A percentile compares a stretch with the other conserved stretches of the same genome.
Evolutionary conservation across 2,113 vertebrate species (phyloP).

Genomic region (Tyto alba): DNA sequence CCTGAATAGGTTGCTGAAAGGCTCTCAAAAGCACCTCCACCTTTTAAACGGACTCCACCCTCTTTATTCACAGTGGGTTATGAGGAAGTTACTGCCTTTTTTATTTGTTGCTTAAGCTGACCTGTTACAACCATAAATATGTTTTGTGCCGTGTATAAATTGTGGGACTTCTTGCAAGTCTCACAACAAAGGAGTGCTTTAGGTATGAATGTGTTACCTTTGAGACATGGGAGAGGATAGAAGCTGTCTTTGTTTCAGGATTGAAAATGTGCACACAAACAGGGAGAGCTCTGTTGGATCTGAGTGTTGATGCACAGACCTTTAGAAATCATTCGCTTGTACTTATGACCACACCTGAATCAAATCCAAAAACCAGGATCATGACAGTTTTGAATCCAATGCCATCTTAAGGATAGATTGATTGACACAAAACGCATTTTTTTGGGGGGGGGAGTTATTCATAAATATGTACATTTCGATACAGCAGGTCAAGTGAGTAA

Average conservation of each 20-base stretch:
- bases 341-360: background rate
- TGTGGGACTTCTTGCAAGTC: background rate
- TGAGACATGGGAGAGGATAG: background rate
- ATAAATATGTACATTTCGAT: background rate
- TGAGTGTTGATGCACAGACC: background rate
- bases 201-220: background rate
- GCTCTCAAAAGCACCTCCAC: conserved; percentile 12
- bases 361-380: background rate
- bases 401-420: background rate
- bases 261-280: background rate
- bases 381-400: background rate
- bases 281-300: background rate
- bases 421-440: background rate
- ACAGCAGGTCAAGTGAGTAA: background rate
- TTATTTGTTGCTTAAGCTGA: conserved; percentile 1
- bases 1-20: conserved; percentile 46
- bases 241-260: background rate
- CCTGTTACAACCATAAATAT: background rate
- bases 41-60: conserved; percentile 21
- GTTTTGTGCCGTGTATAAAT: background rate
- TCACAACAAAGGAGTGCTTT: background rate
- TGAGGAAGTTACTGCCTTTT: conserved; percentile 41
- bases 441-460: background rate
- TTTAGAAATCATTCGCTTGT: background rate
- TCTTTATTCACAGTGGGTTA: conserved; percentile 31